Conservation (phyloP, 2,888 invertebrate species). For the Labia minor region DNA sequence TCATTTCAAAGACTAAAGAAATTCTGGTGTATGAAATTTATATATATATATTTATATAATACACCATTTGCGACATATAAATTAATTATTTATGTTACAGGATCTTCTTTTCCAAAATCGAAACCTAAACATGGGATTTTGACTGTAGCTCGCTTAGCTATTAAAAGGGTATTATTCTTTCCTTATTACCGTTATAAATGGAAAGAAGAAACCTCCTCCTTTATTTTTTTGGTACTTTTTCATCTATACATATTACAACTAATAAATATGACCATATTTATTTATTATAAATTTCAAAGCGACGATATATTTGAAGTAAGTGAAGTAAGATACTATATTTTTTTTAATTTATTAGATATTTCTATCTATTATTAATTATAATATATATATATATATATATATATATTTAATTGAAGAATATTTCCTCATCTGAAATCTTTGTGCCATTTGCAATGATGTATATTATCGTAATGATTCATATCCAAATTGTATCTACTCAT, state of each 20-base stretch:
- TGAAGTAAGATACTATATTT: slow-evolving; percentile 26
- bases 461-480: slow-evolving; percentile 63
- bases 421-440: slow-evolving; percentile 56
- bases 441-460: slow-evolving; percentile 63
- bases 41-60: too few species aligned
- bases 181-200: slow-evolving; percentile 84
- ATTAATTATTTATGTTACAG: slow-evolving; percentile 38
- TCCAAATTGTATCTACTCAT: slow-evolving; percentile 32
- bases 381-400: too few species aligned
- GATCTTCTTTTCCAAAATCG: slow-evolving; percentile 90
- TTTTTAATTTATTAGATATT: background rate
- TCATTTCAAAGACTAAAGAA: too few species aligned
- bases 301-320: slow-evolving; percentile 40
- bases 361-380: background rate
- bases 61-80: too few species aligned
- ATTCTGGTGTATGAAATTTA: too few species aligned
- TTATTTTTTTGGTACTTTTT: slow-evolving; percentile 61
- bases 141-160: slow-evolving; percentile 72
- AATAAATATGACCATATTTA: slow-evolving; percentile 48
- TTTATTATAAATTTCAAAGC: slow-evolving; percentile 30
- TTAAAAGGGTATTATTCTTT: slow-evolving; percentile 68
- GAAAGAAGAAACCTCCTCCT: slow-evolving; percentile 73
- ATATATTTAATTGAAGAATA: slow-evolving; percentile 37
- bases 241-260: slow-evolving; percentile 68
- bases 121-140: slow-evolving; percentile 87